phyloP scores from a whole-genome alignment of 1,140 invertebrate species.

The Euwallacea fornicatus region DNA sequence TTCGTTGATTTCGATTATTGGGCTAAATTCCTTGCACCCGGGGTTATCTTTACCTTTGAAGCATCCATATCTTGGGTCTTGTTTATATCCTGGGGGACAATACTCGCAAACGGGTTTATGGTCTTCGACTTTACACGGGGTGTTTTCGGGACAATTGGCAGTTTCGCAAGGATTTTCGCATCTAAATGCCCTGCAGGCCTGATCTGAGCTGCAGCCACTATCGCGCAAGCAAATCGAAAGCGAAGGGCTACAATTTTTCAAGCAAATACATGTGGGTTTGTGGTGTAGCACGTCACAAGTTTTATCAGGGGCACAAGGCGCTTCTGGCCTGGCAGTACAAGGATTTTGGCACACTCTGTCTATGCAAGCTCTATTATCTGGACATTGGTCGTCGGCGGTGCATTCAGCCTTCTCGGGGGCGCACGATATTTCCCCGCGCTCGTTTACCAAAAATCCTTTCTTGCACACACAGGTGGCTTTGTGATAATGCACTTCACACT shows the following conservation, averaged over 20 bases:
- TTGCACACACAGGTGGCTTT: constrained; percentile 85
- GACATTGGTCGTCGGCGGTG: constrained; percentile 78
- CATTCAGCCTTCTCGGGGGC: constrained; percentile 78
- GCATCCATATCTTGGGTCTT: constrained; percentile 88
- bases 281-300: constrained; percentile 84
- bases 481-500: constrained; percentile 85
- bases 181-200: constrained; percentile 84
- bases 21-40: constrained; percentile 48
- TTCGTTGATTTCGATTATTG: constrained; percentile 42
- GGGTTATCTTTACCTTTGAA: constrained; percentile 81
- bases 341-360: constrained; percentile 82
- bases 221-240: constrained; percentile 87
- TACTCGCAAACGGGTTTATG: constrained; percentile 92
- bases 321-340: constrained; percentile 64
- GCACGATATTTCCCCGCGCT: constrained; percentile 79
- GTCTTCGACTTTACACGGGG: constrained; percentile 88
- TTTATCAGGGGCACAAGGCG: constrained; percentile 75
- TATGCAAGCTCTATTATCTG: constrained; percentile 80
- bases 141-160: constrained; percentile 74
- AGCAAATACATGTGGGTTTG: constrained; percentile 81
- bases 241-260: constrained; percentile 81
- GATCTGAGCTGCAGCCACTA: constrained; percentile 79
- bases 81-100: constrained; percentile 86
- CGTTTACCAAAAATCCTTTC: constrained; percentile 82
- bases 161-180: constrained; percentile 87